A percentile compares a stretch with the other conserved stretches of the same genome.
These are phyloP conservation scores for Cyclopterus lumpus DNA, from an alignment of 2,797 vertebrate species.

Conservation along the genomic window DNA sequence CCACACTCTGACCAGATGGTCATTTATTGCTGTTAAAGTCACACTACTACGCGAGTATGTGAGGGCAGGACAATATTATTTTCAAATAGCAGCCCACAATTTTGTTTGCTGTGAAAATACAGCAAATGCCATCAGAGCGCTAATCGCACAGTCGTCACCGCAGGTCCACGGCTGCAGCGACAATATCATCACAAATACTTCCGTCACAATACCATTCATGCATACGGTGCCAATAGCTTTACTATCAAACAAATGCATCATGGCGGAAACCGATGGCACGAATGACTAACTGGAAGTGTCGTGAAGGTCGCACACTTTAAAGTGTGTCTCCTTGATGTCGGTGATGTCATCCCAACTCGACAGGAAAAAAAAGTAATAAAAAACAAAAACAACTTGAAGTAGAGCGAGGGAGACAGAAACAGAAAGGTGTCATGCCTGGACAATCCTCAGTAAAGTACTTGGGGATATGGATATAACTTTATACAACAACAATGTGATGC, in stretches of 20 bases:
- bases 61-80: conserved; percentile 46
- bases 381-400: conserved; percentile 12
- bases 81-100: conserved; percentile 51
- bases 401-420: not conserved
- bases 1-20: conserved; percentile 11
- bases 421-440: conserved; percentile 49
- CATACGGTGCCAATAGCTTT: not conserved
- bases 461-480: conserved; percentile 56
- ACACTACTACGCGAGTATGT: conserved; percentile 53
- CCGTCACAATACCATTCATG: not conserved
- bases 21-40: conserved; percentile 59
- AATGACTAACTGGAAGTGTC: not conserved
- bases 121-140: not conserved
- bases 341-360: conserved; percentile 26
- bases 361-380: conserved; percentile 13
- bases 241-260: not conserved
- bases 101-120: conserved; percentile 17
- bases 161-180: too few relatives aligned
- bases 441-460: conserved; percentile 48
- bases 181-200: not conserved
- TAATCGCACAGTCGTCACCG: not conserved
- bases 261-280: not conserved
- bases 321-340: not conserved
- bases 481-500: conserved; percentile 62
- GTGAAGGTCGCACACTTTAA: not conserved